A percentile compares a stretch with the other conserved stretches of the same genome.
Evolutionary conservation across 2,888 invertebrate species (phyloP).

Genomic region (Morpho deidamia): DNA sequence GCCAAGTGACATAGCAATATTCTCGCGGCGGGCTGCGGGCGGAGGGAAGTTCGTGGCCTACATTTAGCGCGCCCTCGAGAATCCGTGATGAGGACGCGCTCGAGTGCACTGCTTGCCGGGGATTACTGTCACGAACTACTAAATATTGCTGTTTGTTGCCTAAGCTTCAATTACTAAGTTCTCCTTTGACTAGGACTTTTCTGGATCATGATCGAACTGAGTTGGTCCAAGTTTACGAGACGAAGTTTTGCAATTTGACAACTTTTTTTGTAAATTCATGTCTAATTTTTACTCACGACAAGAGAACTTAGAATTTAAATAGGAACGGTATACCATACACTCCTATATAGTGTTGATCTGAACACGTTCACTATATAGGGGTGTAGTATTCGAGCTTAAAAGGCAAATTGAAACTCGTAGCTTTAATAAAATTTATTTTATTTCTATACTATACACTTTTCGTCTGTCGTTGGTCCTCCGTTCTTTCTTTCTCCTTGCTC

Average conservation of each 20-base stretch:
- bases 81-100: slow-evolving; percentile 66
- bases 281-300: too few species aligned
- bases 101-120: slow-evolving; percentile 56
- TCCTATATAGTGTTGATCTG: too few species aligned
- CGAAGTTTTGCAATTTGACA: not conserved
- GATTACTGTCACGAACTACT: slow-evolving; percentile 59
- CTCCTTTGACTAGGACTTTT: slow-evolving; percentile 15
- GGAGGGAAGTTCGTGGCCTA: slow-evolving; percentile 70
- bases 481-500: too few species aligned
- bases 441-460: too few species aligned
- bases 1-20: slow-evolving; percentile 78
- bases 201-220: slow-evolving; percentile 8
- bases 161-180: slow-evolving; percentile 25
- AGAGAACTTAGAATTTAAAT: too few species aligned
- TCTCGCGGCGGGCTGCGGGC: slow-evolving; percentile 39
- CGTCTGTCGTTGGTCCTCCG: too few species aligned
- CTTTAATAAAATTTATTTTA: too few species aligned
- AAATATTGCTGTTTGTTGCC: slow-evolving; percentile 49
- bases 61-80: slow-evolving; percentile 72
- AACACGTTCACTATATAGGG: too few species aligned
- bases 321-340: too few species aligned
- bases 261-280: too few species aligned
- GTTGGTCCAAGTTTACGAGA: slow-evolving; percentile 1
- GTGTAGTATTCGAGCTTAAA: too few species aligned
- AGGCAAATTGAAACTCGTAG: too few species aligned